Base-by-base conservation (phyloP, 2,888 invertebrate species). In the Polietes domitor region DNA sequence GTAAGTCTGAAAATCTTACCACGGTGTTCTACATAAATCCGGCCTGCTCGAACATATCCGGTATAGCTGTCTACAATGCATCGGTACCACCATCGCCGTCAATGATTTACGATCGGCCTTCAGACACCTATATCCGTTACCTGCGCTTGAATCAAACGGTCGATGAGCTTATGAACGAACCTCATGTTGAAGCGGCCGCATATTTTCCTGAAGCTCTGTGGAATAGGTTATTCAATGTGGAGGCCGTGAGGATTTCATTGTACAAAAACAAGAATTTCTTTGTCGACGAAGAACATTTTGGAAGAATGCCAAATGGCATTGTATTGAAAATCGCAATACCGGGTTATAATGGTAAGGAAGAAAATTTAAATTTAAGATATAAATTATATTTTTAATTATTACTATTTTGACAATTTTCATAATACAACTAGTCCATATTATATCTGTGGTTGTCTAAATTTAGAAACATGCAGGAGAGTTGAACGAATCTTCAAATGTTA, bases 11-110 rank as follows among this genome's bases (percentile, higher is more conserved):
- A 0, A 19, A 81, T 10, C 15, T 7, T 1, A 47, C 70, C 0
- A 84, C 78, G n/a, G 15, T 78, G 12, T 84, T 84, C 15, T 78
- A 50, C 47, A 72, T 84, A 47, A 84, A 84, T 78, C 80, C 83
- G 4, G 12, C 41, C 0, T 80, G 80, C 47, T 81, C 80, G 4
- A 84, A 84, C n/a, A 32, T 84, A 2, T 78, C 80, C 0, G 83
- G 83, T 28, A 26, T 84, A 10, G 80, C 78, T 12, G 71, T 81
- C 32, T 81, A 80, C 24, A 72, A 71, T 15, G 0, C 24, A 5
- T n/a, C 47, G n/a, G 3, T 24, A 0, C 19, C 32, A 0, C 32
- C 19, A 10, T 26, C 41, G 28, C 12, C 21, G 55, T 19, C 65
- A 61, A 15, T 68, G 47, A 21, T 2, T 2, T 83, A 28, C 43